Evolutionary conservation across 2,113 vertebrate genomes (phyloP), one percentile per base, ranked within the genome.

Genomic region (Syngnathoides biaculeatus): DNA sequence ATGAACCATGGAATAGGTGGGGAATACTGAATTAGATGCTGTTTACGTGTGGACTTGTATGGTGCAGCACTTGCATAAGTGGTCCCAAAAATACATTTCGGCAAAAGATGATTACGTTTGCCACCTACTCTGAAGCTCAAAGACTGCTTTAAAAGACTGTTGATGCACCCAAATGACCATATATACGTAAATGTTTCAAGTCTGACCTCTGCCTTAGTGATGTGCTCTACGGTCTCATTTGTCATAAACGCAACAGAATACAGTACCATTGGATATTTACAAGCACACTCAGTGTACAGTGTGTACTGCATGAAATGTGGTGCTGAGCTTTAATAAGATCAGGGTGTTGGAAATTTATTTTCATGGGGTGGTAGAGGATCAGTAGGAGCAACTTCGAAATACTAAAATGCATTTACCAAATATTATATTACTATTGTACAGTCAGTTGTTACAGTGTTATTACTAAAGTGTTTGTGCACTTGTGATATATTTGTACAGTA

Each of bases 91-190:
- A 72, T 64, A 75, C 56, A 65, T 79, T 83, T 67, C 67, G 65
- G 61, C 64, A 69, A 75, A 69, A 75, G 65, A 75, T 62, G 66
- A 80, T 74, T 53, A 56, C 39, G 77, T 78, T 67, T 73, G 55
- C 55, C 79, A 66, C 79, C 65, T 55, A 73, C 71, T 81, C 68
- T 48, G 50, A 65, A 30, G 64, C 74, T 74, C 69, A 22, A 27
- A 73, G 68, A 67, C 77, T 77, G 81, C 84, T 79, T 77, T 65
- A 64, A 57, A 69, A 67, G 71, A 60, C 68, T 43, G 60, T 64
- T 5, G 42, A 75, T 63, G 63, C 45, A 73, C 27, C 14, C 17
- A 45, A 64, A 75, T n/a, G 27, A 38, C 50, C 59, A n/a, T 63
- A 48, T 63, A 48, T 35, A 35, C 30, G 30, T 76, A 47, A 75